These are phyloP conservation scores for Pissodes strobi DNA, from an alignment of 1,140 invertebrate genomes.

Conservation along the genomic window DNA sequence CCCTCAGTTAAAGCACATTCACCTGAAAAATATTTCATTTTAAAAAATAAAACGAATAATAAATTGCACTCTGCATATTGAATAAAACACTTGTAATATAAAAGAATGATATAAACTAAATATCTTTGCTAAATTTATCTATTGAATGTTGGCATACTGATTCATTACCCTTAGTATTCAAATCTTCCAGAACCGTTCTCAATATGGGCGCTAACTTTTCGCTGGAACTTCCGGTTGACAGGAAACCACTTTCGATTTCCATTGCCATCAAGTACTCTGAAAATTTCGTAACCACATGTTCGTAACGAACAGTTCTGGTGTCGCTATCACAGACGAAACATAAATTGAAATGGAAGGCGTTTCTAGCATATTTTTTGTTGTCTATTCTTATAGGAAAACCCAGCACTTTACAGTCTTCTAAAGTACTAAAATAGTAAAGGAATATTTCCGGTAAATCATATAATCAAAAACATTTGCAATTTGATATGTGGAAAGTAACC, in stretches of 20 bases:
- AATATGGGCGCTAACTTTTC: constrained; percentile 73
- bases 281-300: constrained; percentile 90
- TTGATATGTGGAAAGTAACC: constrained; percentile 1
- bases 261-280: constrained; percentile 87
- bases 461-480: background rate
- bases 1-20: constrained; percentile 64
- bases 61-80: too few relatives aligned
- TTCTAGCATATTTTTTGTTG: constrained; percentile 88
- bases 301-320: constrained; percentile 88
- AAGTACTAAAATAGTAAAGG: constrained; percentile 50
- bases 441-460: too few relatives aligned
- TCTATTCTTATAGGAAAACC: constrained; percentile 92
- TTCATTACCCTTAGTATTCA: constrained; percentile 79
- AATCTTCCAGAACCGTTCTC: constrained; percentile 73
- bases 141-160: too few relatives aligned
- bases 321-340: constrained; percentile 93
- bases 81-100: too few relatives aligned
- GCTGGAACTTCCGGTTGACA: constrained; percentile 68
- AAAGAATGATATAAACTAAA: too few relatives aligned
- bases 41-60: constrained; percentile 9
- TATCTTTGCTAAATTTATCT: too few relatives aligned
- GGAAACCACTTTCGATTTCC: constrained; percentile 79
- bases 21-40: constrained; percentile 38
- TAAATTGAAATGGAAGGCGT: constrained; percentile 93
- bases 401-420: constrained; percentile 80